phyloP scores from a whole-genome alignment of 2,888 invertebrate species.

The Phalera bucephala region DNA sequence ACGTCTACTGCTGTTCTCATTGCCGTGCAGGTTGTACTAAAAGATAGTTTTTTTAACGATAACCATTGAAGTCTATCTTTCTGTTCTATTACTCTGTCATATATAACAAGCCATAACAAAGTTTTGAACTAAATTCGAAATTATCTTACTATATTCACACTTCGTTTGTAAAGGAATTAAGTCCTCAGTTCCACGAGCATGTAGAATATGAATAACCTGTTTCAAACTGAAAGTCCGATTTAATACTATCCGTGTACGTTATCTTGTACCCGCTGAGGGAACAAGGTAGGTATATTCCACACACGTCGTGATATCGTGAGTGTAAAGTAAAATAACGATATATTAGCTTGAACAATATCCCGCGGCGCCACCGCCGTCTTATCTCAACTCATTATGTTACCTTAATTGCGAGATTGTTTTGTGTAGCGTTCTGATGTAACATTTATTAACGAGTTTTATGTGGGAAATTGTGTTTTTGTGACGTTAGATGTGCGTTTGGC shows the following conservation, averaged over 20 bases:
- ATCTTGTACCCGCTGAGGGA: constrained; percentile 16
- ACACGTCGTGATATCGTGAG: constrained; percentile 18
- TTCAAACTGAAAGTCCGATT: constrained; percentile 15
- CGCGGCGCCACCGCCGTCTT: constrained; percentile 29
- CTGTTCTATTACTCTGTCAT: too few species aligned
- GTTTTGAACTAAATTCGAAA: too few species aligned
- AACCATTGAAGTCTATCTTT: too few species aligned
- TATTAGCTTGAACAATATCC: constrained; percentile 38
- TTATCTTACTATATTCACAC: not conserved
- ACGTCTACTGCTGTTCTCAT: too few species aligned
- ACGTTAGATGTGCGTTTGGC: too few species aligned
- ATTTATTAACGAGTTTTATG: constrained; percentile 12
- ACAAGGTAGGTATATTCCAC: constrained; percentile 9
- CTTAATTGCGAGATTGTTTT: constrained; percentile 41
- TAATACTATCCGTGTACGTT: constrained; percentile 15
- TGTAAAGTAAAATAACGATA: constrained; percentile 28
- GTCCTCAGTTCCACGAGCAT: not conserved
- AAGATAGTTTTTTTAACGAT: too few species aligned
- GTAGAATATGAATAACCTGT: constrained; percentile 7
- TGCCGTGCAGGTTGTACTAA: too few species aligned
- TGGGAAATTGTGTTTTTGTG: not conserved
- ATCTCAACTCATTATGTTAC: constrained; percentile 47
- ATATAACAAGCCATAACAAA: too few species aligned
- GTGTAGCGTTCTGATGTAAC: constrained; percentile 14
- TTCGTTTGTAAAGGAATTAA: not conserved